A percentile compares a stretch with the other conserved stretches of the same genome.
Evolutionary conservation across 2,888 invertebrate genomes (phyloP).

Genomic region (Tyria jacobaeae): DNA sequence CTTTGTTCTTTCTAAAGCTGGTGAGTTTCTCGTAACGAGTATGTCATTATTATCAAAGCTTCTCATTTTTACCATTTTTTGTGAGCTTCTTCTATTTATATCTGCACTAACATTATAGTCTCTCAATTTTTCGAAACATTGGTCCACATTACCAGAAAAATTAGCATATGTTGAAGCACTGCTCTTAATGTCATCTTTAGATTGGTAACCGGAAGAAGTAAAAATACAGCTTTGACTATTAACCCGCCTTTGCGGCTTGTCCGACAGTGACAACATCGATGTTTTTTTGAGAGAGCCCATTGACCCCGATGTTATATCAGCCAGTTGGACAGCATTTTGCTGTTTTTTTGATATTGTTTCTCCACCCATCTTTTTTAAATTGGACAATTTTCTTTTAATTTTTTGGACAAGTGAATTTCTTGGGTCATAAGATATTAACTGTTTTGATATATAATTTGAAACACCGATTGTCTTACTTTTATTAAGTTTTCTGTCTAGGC

Average conservation of each 20-base stretch:
- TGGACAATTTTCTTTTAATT: conserved; percentile 82
- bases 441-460: conserved; percentile 82
- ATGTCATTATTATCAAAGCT: conserved; percentile 80
- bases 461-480: conserved; percentile 82
- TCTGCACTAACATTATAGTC: conserved; percentile 69
- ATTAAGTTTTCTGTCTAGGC: conserved; percentile 80
- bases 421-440: conserved; percentile 82
- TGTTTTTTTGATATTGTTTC: conserved; percentile 81
- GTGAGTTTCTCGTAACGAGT: conserved; percentile 67
- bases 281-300: conserved; percentile 79
- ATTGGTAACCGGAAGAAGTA: conserved; percentile 71
- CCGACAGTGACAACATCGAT: conserved; percentile 80
- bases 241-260: conserved; percentile 77
- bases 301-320: conserved; percentile 81
- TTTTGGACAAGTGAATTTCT: conserved; percentile 82
- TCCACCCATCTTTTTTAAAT: conserved; percentile 82
- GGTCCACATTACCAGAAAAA: conserved; percentile 83
- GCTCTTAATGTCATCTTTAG: conserved; percentile 75
- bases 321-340: conserved; percentile 81
- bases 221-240: conserved; percentile 82
- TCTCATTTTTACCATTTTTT: conserved; percentile 75
- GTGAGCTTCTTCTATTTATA: conserved; percentile 58
- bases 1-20: conserved; percentile 70
- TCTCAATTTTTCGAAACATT: conserved; percentile 80
- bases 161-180: conserved; percentile 78